Conservation (phyloP, 1,140 invertebrate species). For the Magallana angulata region DNA sequence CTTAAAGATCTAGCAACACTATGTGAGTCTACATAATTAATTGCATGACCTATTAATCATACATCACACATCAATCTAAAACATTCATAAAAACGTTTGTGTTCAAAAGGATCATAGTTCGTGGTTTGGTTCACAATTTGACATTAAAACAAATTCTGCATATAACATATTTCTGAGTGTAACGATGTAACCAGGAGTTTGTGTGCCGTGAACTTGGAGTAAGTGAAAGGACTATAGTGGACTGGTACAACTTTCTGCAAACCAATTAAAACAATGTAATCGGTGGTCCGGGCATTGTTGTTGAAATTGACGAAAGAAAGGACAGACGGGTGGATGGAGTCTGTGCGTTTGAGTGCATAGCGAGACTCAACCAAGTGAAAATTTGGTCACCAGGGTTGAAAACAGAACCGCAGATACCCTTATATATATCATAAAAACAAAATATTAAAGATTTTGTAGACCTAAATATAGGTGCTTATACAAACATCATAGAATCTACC, state of each 20-base stretch:
- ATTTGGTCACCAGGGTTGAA: neutral
- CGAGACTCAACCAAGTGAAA: neutral
- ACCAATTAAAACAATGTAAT: neutral
- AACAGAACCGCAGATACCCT: constrained; percentile 14
- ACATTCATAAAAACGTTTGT: too few relatives aligned
- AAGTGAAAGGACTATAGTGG: neutral
- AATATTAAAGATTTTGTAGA: neutral
- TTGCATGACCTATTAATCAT: too few relatives aligned
- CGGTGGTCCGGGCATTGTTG: neutral
- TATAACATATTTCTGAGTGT: constrained; percentile 28
- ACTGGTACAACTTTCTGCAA: constrained; percentile 29
- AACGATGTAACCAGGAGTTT: constrained; percentile 12
- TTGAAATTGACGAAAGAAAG: constrained; percentile 49
- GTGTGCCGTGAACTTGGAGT: neutral
- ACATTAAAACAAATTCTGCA: too few relatives aligned
- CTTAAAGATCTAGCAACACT: too few relatives aligned
- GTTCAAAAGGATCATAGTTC: too few relatives aligned
- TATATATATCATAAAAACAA: neutral
- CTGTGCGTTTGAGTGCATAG: neutral
- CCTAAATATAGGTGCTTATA: neutral
- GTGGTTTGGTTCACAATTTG: too few relatives aligned
- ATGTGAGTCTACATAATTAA: too few relatives aligned
- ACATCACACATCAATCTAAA: too few relatives aligned
- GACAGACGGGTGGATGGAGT: neutral
- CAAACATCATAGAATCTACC: constrained; percentile 32